Base-by-base conservation (phyloP, 2,888 invertebrate genomes). In the Trissonchulus latispiculum region DNA sequence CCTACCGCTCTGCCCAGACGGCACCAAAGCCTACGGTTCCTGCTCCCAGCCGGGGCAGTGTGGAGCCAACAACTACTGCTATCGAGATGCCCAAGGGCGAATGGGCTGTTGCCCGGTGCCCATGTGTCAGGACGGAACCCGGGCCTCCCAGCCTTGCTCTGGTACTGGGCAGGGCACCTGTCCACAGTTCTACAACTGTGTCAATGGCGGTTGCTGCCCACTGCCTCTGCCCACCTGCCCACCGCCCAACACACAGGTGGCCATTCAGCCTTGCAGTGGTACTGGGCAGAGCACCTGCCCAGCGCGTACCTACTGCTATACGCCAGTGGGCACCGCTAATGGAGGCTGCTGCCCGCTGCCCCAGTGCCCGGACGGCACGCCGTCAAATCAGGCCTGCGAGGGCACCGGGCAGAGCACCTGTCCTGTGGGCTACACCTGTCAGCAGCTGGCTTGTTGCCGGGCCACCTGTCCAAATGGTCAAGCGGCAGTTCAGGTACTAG, bases 91-190 rank as follows among this genome's bases (percentile, higher is more conserved):
- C n/a, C 35, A 33, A 33, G 72, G 72, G 1, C 33, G n/a, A 1
- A 72, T 33, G 33, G 73, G 73, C 3, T 73, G 73, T 37, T 73
- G 73, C 33, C n/a, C 61, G 1, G 61, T 73, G 1, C 73, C 73
- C 2, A 3, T n/a, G 48, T 73, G 73, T 31, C 48, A 37, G 36
- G 37, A 72, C 68, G 72, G 67, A 2, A 72, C 29, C 33, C 72
- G 33, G 3, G 3, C 72, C 36, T 33, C 61, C 23, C 66, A 64
- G 32, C 72, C 72, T 2, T 72, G 72, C 37, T 36, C 71, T n/a
- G 59, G 48, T 48, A 36, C 67, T 68, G 68, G 68, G 3, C 72
- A 70, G 35, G 37, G 70, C n/a, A 8, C 67, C n/a, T 59, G 72
- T 35, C 29, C n/a, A 29, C 36, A 32, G 2, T 59, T 71, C 67